Evolutionary conservation across 2,888 invertebrate genomes (phyloP).

Genomic region (Pachycephus smyrnensis): DNA sequence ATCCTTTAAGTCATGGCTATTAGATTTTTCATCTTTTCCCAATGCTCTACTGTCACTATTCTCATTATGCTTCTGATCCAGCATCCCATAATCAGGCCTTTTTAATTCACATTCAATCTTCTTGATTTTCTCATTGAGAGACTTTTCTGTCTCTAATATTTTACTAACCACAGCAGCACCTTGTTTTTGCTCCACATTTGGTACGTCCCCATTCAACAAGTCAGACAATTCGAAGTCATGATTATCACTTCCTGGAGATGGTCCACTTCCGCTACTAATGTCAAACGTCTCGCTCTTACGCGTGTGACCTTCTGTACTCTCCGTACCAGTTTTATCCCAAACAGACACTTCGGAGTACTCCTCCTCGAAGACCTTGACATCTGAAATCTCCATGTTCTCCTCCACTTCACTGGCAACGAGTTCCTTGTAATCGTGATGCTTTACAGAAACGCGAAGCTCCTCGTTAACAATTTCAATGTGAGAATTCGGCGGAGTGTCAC

Average conservation of each 20-base stretch:
- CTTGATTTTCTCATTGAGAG: constrained; percentile 58
- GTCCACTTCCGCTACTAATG: constrained; percentile 59
- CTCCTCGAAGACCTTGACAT: constrained; percentile 44
- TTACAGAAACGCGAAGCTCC: constrained; percentile 44
- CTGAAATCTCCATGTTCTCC: constrained; percentile 27
- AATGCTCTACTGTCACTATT: constrained; percentile 26
- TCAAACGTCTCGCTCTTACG: constrained; percentile 63
- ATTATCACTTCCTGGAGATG: constrained; percentile 56
- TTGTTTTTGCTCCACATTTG: constrained; percentile 11
- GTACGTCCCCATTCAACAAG: constrained; percentile 44
- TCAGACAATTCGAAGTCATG: constrained; percentile 55
- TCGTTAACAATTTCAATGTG: constrained; percentile 57
- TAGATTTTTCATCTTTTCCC: constrained; percentile 57
- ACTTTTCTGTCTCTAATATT: constrained; percentile 55
- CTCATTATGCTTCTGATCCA: not conserved
- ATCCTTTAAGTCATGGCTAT: constrained; percentile 64
- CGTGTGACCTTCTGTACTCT: constrained; percentile 56
- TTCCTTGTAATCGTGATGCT: constrained; percentile 51
- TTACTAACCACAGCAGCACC: constrained; percentile 36
- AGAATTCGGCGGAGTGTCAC: constrained; percentile 63
- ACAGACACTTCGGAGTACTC: constrained; percentile 56
- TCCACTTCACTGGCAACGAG: constrained; percentile 25
- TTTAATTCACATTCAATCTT: constrained; percentile 58
- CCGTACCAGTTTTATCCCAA: constrained; percentile 60
- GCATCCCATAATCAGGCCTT: constrained; percentile 43